A percentile compares a stretch with the other conserved stretches of the same genome.
These are phyloP conservation scores for Diachasmimorpha longicaudata DNA, from an alignment of 1,140 invertebrate species.

Conservation along the genomic window DNA sequence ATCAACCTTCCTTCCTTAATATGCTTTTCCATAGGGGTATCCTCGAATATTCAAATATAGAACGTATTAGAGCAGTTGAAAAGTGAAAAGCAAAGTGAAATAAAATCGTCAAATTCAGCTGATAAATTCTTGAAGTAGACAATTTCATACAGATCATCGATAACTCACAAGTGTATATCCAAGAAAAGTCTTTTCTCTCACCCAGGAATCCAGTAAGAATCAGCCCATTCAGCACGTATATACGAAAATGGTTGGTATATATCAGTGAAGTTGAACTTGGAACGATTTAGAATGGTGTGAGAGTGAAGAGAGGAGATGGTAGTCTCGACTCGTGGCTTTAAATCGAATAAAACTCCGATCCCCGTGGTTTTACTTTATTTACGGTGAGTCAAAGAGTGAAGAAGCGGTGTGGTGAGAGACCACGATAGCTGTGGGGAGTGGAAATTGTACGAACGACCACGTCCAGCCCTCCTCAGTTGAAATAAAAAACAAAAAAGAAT, in stretches of 20 bases:
- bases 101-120: neutral
- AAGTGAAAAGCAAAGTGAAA: neutral
- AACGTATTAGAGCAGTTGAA: neutral
- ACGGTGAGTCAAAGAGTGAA: conserved; percentile 26
- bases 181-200: neutral
- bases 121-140: neutral
- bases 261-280: neutral
- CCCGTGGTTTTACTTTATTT: conserved; percentile 36
- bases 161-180: conserved; percentile 4
- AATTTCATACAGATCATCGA: conserved; percentile 21
- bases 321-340: conserved; percentile 31
- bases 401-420: neutral
- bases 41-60: conserved; percentile 1
- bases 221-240: conserved; percentile 2
- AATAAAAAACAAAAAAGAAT: neutral
- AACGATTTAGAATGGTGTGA: neutral
- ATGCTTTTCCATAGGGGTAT: no score
- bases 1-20: no score
- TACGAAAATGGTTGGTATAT: neutral
- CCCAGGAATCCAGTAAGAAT: neutral
- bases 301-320: conserved; percentile 21
- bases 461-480: neutral
- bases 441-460: conserved; percentile 2
- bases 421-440: neutral
- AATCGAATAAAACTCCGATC: conserved; percentile 53